These are phyloP conservation scores for Kryphioiulus occultus DNA, from an alignment of 2,888 invertebrate genomes.

Conservation along the genomic window DNA sequence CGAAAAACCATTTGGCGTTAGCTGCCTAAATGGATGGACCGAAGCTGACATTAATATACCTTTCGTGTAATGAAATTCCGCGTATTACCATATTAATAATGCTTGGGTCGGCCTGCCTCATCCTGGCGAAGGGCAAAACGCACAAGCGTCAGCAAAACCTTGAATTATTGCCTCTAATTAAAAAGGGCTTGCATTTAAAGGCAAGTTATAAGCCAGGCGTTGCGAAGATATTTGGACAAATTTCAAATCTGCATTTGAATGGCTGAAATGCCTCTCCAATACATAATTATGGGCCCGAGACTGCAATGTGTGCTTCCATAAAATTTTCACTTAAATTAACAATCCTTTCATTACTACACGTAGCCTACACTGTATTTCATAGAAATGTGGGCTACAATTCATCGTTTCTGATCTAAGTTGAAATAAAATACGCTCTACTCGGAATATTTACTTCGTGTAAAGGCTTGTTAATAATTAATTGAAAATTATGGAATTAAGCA, in stretches of 20 bases:
- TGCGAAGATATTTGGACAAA: neutral
- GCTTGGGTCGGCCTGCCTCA: neutral
- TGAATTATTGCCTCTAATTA: neutral
- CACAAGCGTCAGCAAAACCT: neutral
- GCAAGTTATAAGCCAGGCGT: neutral
- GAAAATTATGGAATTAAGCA: too few species aligned
- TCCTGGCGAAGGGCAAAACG: neutral
- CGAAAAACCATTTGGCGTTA: neutral
- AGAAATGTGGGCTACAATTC: too few species aligned
- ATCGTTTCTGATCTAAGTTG: too few species aligned
- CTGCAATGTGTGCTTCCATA: too few species aligned
- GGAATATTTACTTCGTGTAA: too few species aligned
- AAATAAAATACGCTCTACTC: too few species aligned
- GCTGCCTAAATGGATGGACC: neutral
- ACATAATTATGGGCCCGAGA: too few species aligned
- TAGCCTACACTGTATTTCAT: too few species aligned
- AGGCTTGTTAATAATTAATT: too few species aligned
- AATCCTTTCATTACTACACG: too few species aligned
- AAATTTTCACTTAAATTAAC: too few species aligned
- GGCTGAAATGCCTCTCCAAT: too few species aligned
- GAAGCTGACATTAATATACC: slow-evolving; percentile 5
- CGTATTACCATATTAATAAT: slow-evolving; percentile 5
- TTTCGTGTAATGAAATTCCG: neutral
- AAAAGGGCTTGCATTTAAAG: neutral
- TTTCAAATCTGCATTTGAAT: neutral